These are phyloP conservation scores for Actinemys pallida DNA, from an alignment of 2,113 vertebrate species.

Conservation along the genomic window DNA sequence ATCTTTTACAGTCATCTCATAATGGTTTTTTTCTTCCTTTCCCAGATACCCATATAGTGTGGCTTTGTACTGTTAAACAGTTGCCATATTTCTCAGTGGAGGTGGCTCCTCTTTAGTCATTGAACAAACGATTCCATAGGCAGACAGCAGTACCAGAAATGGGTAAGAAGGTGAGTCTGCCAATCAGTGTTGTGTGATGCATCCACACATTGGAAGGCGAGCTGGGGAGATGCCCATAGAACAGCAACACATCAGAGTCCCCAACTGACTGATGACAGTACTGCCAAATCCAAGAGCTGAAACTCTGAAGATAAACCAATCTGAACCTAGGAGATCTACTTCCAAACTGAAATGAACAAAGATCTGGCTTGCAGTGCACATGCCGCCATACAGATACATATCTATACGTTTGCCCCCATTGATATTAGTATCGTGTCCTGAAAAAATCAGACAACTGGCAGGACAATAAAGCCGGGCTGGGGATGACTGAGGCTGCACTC, in stretches of 20 bases:
- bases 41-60: background rate
- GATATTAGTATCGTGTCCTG: background rate
- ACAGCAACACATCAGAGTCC: background rate
- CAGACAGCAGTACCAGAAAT: background rate
- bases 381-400: background rate
- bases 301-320: background rate
- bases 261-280: background rate
- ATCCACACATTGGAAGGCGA: background rate
- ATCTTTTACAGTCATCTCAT: background rate
- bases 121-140: background rate
- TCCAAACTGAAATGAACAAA: background rate
- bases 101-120: background rate
- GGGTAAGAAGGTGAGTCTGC: background rate
- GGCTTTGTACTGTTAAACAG: background rate
- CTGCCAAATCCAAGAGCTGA: background rate
- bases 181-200: background rate
- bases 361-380: background rate
- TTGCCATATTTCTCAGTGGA: background rate
- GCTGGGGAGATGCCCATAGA: background rate
- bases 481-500: background rate
- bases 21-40: background rate
- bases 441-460: background rate
- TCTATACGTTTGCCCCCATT: too few species aligned
- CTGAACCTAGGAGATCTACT: background rate
- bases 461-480: background rate